Base-by-base conservation (phyloP, 2,797 vertebrate species). In the Semaprochilodus insignis region DNA sequence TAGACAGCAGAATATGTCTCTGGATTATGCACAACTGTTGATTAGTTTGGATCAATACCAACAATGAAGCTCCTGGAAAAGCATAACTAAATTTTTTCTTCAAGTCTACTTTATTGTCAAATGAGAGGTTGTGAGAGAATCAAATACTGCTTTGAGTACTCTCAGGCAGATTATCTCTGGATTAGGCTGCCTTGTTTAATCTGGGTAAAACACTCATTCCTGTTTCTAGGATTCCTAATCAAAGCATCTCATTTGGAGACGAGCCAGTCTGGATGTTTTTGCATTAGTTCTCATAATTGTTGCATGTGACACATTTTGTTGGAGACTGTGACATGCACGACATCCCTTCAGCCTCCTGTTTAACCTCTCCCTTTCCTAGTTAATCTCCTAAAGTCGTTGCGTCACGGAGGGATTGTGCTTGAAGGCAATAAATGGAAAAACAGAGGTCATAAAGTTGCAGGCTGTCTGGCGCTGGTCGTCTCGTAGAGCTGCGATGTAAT, bases 101-200 rank as follows among this genome's bases (percentile, higher is more conserved):
- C 10, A 52, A 54, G 69, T 77, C 60, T 57, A 1, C 19, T 44
- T 78, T 51, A 75, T 27, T 34, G 67, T 21, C 66, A 70, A 83
- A 74, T 77, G 57, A 40, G 59, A 16, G 67, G 23, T 52, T 80
- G 40, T 44, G 25, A 67, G 19, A 21, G 34, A 55, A 81, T 79
- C 31, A 81, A 51, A 83, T 21, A 71, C 60, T 40, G 60, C 76
- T 88, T 78, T 78, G 70, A 57, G 65, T 69, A 74, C 62, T 71
- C 60, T 60, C 65, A 81, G 74, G 19, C 78, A 72, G 76, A 81
- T 82, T 82, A 82, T 83, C 36, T 52, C 57, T 14, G 40, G 77
- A 52, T 82, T 86, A 85, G 77, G 76, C 62, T 78, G 66, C 48
- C 59, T 72, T 65, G 70, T 81, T 86, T 86, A 84, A 86, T 81